Evolutionary conservation across 2,888 invertebrate genomes (phyloP).

Genomic region (Heliothis peltigera): DNA sequence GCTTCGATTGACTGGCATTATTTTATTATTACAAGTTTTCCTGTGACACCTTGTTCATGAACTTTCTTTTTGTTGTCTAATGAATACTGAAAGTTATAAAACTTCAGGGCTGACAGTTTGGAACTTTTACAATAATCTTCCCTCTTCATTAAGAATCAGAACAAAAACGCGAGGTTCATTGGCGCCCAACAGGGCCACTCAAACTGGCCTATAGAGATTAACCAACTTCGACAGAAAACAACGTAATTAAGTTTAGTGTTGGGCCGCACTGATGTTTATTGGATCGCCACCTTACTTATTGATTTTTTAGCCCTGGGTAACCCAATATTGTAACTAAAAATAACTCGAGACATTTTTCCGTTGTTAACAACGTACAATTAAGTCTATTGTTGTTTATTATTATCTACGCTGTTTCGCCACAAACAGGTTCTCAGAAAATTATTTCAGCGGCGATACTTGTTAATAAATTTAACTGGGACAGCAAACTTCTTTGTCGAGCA

Average conservation of each 20-base stretch:
- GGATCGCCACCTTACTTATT: slow-evolving; percentile 67
- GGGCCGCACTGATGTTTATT: slow-evolving; percentile 69
- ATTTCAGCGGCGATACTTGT: slow-evolving; percentile 28
- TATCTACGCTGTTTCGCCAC: slow-evolving; percentile 11
- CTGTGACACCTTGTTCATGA: slow-evolving; percentile 26
- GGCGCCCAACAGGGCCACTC: slow-evolving; percentile 61
- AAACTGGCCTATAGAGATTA: slow-evolving; percentile 77
- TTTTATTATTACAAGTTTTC: slow-evolving; percentile 7
- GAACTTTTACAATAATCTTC: slow-evolving; percentile 75
- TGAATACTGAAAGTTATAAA: slow-evolving; percentile 42
- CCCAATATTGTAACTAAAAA: slow-evolving; percentile 20
- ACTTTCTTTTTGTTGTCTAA: slow-evolving; percentile 40
- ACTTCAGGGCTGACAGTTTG: slow-evolving; percentile 59
- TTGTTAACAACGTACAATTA: slow-evolving; percentile 11
- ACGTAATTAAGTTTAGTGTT: slow-evolving; percentile 76
- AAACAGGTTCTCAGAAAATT: slow-evolving; percentile 39
- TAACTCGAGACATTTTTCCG: slow-evolving; percentile 5
- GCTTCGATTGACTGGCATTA: slow-evolving; percentile 18
- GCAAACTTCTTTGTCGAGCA: slow-evolving; percentile 38
- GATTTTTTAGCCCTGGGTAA: slow-evolving; percentile 58
- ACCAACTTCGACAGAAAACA: slow-evolving; percentile 76
- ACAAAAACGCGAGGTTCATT: slow-evolving; percentile 70
- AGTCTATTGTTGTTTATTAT: slow-evolving; percentile 7
- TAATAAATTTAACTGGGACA: slow-evolving; percentile 38
- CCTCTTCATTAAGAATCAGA: slow-evolving; percentile 64